phyloP scores from a whole-genome alignment of 2,888 invertebrate genomes.

The Tachystola acroxantha region DNA sequence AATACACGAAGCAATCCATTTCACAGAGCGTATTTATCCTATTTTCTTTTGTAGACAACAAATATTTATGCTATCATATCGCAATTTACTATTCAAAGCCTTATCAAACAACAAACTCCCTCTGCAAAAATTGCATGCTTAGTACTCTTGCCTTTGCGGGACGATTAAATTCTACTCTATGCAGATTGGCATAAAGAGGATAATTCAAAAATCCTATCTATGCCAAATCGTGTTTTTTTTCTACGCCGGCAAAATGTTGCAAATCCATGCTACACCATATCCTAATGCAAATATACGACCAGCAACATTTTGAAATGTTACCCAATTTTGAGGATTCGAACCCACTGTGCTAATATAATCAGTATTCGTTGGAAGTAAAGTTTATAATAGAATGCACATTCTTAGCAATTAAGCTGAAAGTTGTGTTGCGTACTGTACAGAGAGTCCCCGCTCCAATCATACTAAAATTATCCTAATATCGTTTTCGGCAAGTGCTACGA shows the following conservation, averaged over 20 bases:
- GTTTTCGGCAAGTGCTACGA: slow-evolving; percentile 31
- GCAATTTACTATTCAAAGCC: slow-evolving; percentile 50
- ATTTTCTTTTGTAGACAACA: too few relatives aligned
- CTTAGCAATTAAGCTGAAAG: neutral
- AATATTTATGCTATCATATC: slow-evolving; percentile 52
- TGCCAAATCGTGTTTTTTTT: neutral
- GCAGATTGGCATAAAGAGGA: too few relatives aligned
- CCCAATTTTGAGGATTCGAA: too few relatives aligned
- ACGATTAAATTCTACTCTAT: too few relatives aligned
- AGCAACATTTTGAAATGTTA: neutral
- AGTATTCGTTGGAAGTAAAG: neutral
- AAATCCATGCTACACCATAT: neutral
- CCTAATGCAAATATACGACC: neutral
- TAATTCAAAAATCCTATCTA: too few relatives aligned
- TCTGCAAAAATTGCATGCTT: neutral
- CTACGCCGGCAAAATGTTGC: neutral
- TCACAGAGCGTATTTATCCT: too few relatives aligned
- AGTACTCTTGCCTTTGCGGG: too few relatives aligned
- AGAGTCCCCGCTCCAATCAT: slow-evolving; percentile 41
- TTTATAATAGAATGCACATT: neutral
- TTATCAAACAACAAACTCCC: slow-evolving; percentile 26
- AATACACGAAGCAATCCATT: too few relatives aligned
- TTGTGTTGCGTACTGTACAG: slow-evolving; percentile 9
- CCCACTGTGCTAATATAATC: neutral
- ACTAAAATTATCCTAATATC: slow-evolving; percentile 59